Base-by-base conservation (phyloP, 1,140 invertebrate species). In the Phocides pigmalion region DNA sequence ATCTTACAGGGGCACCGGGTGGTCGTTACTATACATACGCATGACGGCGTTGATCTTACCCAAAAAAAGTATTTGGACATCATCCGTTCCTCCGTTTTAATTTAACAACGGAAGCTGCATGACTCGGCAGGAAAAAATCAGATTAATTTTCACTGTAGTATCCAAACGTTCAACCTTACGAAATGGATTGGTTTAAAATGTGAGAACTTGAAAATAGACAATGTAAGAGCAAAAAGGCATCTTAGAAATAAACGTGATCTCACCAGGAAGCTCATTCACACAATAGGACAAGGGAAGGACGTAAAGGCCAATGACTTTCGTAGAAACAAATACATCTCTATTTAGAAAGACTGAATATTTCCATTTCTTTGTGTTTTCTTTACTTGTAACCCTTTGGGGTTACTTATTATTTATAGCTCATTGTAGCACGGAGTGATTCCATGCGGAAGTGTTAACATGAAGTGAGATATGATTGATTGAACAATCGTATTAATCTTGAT, bases 41-140 rank as follows among this genome's bases (percentile, higher is more conserved):
- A 63, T 64, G 62, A 68, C 41, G 61, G 44, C 62, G 16, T 64
- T 65, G 65, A 63, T 72, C 64, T 63, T 64, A 28, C 25, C 50
- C 53, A 44, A 68, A 66, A 79, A 80, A 71, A 72, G 62, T 62
- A 72, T 77, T 74, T 72, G 73, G 64, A 75, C 70, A 79, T 74
- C 73, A 79, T 77, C 75, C 72, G 74, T 72, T 74, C 61, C 69
- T 67, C 78, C 70, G 72, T 82, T 87, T 84, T 80, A 82, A 86
- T 82, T 79, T 79, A 82, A 83, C 72, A 81, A 83, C 87, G 87
- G 87, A 88, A 88, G 84, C 84, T 68, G 69, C 76, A 80, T 90
- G 87, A 90, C 81, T 84, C 64, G 64, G 62, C 87, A 76, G 74
- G 75, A 84, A 84, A 77, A 68, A 76, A 79, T 76, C 77, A 75